A percentile compares a stretch with the other conserved stretches of the same genome.
phyloP scores from a whole-genome alignment of 2,888 invertebrate species.

The Diaprepes abbreviatus region DNA sequence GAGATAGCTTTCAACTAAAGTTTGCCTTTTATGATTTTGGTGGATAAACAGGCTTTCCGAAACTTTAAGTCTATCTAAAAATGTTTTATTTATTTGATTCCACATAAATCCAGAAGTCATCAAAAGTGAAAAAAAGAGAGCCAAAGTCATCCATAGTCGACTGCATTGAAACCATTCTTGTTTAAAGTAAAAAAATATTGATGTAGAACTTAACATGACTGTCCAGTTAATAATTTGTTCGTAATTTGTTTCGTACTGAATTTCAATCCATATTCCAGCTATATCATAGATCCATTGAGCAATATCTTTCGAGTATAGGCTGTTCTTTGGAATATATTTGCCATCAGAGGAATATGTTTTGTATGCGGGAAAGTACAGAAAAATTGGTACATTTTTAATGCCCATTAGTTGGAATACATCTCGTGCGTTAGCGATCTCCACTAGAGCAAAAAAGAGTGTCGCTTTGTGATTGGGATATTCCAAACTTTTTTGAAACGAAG shows the following conservation, averaged over 20 bases:
- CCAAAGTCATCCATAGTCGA: not conserved
- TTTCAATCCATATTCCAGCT: not conserved
- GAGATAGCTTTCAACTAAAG: not conserved
- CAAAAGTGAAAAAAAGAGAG: conserved; percentile 6
- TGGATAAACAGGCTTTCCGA: not conserved
- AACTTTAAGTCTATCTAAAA: not conserved
- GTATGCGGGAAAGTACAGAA: not conserved
- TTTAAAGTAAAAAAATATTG: not conserved
- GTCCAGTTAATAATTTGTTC: not conserved
- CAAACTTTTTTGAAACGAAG: not conserved
- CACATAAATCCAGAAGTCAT: conserved; percentile 18
- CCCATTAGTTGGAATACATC: not conserved
- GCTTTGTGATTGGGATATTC: not conserved
- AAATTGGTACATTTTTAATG: not conserved
- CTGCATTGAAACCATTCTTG: not conserved
- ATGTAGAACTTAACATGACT: not conserved
- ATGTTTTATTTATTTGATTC: not conserved
- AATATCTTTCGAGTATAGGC: not conserved
- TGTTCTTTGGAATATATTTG: not conserved
- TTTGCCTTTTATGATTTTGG: not conserved
- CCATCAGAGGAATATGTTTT: not conserved
- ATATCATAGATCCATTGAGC: not conserved
- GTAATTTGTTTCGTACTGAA: not conserved
- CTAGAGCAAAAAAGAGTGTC: not conserved
- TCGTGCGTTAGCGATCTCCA: not conserved